These are phyloP conservation scores for Rutilus rutilus DNA, from an alignment of 2,113 vertebrate genomes.

Conservation along the genomic window DNA sequence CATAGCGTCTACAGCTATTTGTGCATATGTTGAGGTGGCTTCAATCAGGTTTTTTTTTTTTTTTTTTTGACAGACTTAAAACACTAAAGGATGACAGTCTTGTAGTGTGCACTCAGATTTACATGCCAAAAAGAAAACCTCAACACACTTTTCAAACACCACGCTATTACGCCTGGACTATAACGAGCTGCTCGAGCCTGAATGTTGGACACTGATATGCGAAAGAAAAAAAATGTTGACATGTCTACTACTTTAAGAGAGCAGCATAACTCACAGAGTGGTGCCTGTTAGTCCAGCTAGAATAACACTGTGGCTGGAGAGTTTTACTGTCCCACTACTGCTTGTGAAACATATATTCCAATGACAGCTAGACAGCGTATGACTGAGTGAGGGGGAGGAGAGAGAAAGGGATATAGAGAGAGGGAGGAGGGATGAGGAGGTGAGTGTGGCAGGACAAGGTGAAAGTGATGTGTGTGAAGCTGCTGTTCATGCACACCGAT, in stretches of 20 bases:
- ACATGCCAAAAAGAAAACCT: conserved; percentile 28
- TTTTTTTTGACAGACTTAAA: background rate
- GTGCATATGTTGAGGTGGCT: background rate
- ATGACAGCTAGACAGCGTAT: conserved; percentile 72
- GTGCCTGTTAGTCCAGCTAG: conserved; percentile 75
- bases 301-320: conserved; percentile 71
- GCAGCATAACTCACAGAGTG: conserved; percentile 73
- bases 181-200: conserved; percentile 39
- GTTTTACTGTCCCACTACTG: conserved; percentile 76
- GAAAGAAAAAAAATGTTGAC: conserved; percentile 57
- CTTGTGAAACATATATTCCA: conserved; percentile 80
- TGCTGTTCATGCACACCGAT: conserved; percentile 67
- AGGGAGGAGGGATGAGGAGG: conserved; percentile 51
- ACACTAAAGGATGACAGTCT: background rate
- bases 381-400: conserved; percentile 59
- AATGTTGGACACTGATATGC: conserved; percentile 27
- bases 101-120: background rate
- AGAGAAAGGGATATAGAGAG: conserved; percentile 60
- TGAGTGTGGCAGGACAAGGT: conserved; percentile 68
- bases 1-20: background rate
- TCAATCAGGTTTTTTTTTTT: no score
- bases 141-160: conserved; percentile 40
- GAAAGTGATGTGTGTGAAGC: conserved; percentile 73
- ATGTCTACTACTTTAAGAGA: conserved; percentile 71
- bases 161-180: conserved; percentile 18